Conservation (phyloP, 1,140 invertebrate species). For the Dufourea novaeangliae region DNA sequence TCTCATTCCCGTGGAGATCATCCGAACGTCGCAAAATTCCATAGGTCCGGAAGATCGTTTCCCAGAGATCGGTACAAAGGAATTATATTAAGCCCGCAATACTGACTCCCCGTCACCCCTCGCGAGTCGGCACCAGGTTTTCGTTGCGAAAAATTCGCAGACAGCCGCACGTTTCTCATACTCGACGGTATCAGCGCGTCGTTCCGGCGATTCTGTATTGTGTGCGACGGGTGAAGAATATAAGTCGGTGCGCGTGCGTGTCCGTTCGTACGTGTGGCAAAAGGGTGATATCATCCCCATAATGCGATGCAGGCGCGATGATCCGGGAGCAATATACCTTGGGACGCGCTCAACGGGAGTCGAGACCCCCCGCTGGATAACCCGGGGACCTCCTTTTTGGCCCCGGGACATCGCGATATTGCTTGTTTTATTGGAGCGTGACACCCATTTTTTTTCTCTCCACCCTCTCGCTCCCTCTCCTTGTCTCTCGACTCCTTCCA, state of each 20-base stretch:
- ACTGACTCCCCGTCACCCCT: conserved; percentile 25
- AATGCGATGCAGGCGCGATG: conserved; percentile 77
- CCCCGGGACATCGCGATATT: conserved; percentile 75
- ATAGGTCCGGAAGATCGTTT: background rate
- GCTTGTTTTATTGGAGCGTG: conserved; percentile 78
- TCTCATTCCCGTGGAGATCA: background rate
- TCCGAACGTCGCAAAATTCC: background rate
- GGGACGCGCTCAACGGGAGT: conserved; percentile 47
- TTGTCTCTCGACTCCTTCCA: background rate
- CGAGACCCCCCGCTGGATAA: conserved; percentile 55
- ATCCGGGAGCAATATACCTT: conserved; percentile 76
- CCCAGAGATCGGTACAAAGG: conserved; percentile 56
- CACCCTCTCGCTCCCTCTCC: background rate
- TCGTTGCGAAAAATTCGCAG: conserved; percentile 41
- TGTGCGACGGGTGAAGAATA: conserved; percentile 62
- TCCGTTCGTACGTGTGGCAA: conserved; percentile 63
- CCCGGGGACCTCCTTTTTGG: conserved; percentile 64
- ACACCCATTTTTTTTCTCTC: conserved; percentile 61
- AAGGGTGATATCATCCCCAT: conserved; percentile 78
- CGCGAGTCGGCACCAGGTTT: conserved; percentile 9
- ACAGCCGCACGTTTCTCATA: conserved; percentile 32
- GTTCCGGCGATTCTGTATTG: conserved; percentile 50
- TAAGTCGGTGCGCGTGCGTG: conserved; percentile 46
- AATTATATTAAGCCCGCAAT: conserved; percentile 66
- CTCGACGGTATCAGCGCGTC: conserved; percentile 22